Conservation (phyloP, 2,113 vertebrate genomes). For the Tympanuchus pallidicinctus region DNA sequence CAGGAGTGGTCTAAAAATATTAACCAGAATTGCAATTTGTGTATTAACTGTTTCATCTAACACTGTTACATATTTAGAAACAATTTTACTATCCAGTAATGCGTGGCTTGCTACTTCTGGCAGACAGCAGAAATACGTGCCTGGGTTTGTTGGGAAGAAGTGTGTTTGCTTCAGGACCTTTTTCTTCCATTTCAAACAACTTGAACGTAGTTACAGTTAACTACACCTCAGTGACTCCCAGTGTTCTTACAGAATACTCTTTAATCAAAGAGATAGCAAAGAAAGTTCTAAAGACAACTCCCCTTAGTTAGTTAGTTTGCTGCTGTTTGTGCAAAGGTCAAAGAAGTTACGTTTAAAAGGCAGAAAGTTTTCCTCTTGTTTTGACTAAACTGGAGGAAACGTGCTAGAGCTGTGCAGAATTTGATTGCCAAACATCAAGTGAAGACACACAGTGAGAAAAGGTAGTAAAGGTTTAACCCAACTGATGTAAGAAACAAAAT, state of each 20-base stretch:
- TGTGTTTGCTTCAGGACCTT: not conserved
- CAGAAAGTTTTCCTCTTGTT: constrained; percentile 63
- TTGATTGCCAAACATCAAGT: constrained; percentile 40
- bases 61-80: constrained; percentile 28
- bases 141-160: not conserved
- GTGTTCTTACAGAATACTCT: constrained; percentile 52
- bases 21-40: constrained; percentile 60
- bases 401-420: constrained; percentile 33
- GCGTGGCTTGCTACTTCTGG: not conserved
- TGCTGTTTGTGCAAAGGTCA: constrained; percentile 39
- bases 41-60: constrained; percentile 35
- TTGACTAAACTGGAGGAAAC: constrained; percentile 29
- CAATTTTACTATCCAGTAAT: not conserved
- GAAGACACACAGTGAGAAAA: constrained; percentile 57
- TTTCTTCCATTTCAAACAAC: constrained; percentile 37
- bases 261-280: constrained; percentile 34
- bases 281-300: constrained; percentile 49
- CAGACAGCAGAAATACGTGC: not conserved
- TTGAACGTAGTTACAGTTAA: not conserved
- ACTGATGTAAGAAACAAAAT: constrained; percentile 45
- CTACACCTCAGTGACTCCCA: constrained; percentile 41
- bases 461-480: constrained; percentile 54
- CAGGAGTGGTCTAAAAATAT: constrained; percentile 55
- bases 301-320: constrained; percentile 21
- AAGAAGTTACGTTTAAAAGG: constrained; percentile 43